Conservation (phyloP, 2,888 invertebrate species). For the Pantelozetes paolii region DNA sequence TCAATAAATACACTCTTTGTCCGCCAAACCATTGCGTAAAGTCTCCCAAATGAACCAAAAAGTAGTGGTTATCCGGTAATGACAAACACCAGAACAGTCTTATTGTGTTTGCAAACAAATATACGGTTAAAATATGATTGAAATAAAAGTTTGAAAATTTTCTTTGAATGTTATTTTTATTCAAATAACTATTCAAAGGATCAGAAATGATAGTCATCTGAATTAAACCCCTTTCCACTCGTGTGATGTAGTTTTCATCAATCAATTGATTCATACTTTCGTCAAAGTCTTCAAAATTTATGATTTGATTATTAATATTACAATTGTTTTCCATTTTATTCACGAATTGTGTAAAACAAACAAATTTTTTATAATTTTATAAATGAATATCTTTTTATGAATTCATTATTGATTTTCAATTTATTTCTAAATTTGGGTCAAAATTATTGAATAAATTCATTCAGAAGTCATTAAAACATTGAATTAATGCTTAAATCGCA, state of each 20-base stretch:
- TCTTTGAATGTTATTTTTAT: not conserved
- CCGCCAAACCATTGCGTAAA: conserved; percentile 32
- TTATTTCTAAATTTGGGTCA: too few species aligned
- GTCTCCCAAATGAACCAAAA: conserved; percentile 20
- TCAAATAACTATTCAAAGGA: conserved; percentile 3
- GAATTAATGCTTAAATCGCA: too few species aligned
- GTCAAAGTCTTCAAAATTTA: conserved; percentile 5
- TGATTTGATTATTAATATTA: not conserved
- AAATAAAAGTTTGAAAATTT: conserved; percentile 1
- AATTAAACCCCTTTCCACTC: conserved; percentile 5
- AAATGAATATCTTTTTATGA: too few species aligned
- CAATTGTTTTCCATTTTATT: too few species aligned
- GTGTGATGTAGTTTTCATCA: not conserved
- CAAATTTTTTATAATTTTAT: too few species aligned
- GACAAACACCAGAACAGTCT: conserved; percentile 9
- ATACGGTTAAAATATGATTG: not conserved
- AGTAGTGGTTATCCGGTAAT: conserved; percentile 11
- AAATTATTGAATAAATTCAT: too few species aligned
- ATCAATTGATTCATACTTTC: conserved; percentile 26
- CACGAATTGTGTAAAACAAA: too few species aligned
- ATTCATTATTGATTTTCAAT: too few species aligned
- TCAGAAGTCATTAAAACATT: too few species aligned
- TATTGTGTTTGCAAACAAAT: conserved; percentile 17
- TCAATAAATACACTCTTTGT: conserved; percentile 6
- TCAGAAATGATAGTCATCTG: conserved; percentile 10